Conservation (phyloP, 2,797 vertebrate species). For the Hybognathus amarus region DNA sequence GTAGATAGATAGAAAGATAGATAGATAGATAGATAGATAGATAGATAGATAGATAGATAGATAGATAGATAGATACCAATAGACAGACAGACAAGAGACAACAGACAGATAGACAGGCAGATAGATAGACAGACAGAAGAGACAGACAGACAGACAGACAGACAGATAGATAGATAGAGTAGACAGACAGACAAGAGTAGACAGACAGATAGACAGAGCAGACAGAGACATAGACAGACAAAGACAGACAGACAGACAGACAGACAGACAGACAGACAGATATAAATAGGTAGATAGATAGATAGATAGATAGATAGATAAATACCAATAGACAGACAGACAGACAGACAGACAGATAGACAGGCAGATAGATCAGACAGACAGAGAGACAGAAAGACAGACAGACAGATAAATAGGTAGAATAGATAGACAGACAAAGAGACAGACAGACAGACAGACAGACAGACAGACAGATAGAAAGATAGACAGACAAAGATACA, state of each 20-base stretch:
- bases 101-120: too few relatives aligned
- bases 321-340: background rate
- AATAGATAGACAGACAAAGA: slow-evolving; percentile 15
- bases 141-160: too few relatives aligned
- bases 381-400: background rate
- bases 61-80: background rate
- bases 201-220: too few relatives aligned
- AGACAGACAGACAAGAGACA: too few relatives aligned
- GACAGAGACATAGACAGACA: background rate
- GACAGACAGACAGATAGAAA: background rate
- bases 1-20: background rate
- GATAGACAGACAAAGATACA: fast-evolving
- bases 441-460: background rate
- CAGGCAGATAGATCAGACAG: background rate
- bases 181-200: too few relatives aligned
- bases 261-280: background rate
- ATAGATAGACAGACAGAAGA: too few relatives aligned
- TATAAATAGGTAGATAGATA: too few relatives aligned
- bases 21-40: background rate
- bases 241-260: background rate
- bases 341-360: background rate
- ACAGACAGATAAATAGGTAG: background rate
- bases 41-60: background rate
- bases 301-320: background rate
- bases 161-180: too few relatives aligned